A percentile compares a stretch with the other conserved stretches of the same genome.
Conservation (phyloP, 2,888 invertebrate genomes). For the Leptinotarsa tumamoca region DNA sequence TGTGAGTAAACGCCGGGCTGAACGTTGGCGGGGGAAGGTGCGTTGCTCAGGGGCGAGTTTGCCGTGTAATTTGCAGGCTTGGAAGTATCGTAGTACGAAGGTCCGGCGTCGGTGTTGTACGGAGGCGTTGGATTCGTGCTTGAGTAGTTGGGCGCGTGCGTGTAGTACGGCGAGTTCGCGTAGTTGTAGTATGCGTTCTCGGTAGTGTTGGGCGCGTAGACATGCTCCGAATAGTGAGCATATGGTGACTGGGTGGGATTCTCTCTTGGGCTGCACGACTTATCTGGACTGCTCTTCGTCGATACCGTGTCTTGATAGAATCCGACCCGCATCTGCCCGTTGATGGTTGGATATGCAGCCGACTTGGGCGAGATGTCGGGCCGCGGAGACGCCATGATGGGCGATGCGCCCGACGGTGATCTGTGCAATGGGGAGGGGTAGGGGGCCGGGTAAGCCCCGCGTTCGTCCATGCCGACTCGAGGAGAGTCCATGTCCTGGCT, state of each 20-base stretch:
- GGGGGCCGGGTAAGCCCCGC: slow-evolving; percentile 76
- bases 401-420: slow-evolving; percentile 79
- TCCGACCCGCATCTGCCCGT: slow-evolving; percentile 86
- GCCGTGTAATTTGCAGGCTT: slow-evolving; percentile 66
- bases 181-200: slow-evolving; percentile 62
- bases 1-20: slow-evolving; percentile 45
- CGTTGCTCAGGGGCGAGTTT: slow-evolving; percentile 60
- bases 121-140: slow-evolving; percentile 68
- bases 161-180: slow-evolving; percentile 61
- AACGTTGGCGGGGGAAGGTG: slow-evolving; percentile 50
- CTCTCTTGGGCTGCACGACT: slow-evolving; percentile 84
- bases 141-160: slow-evolving; percentile 61
- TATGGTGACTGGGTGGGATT: slow-evolving; percentile 76
- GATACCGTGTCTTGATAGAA: slow-evolving; percentile 91
- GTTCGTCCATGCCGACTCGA: slow-evolving; percentile 73
- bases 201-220: slow-evolving; percentile 71
- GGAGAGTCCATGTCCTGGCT: slow-evolving; percentile 83
- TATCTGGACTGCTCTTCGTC: slow-evolving; percentile 85
- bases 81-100: slow-evolving; percentile 72
- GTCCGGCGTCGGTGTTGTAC: slow-evolving; percentile 56
- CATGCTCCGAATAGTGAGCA: slow-evolving; percentile 70
- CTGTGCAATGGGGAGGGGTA: slow-evolving; percentile 79
- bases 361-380: slow-evolving; percentile 76
- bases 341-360: slow-evolving; percentile 79
- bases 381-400: slow-evolving; percentile 75